phyloP scores from a whole-genome alignment of 2,113 vertebrate species.

The Brachypodius melanocephalos region DNA sequence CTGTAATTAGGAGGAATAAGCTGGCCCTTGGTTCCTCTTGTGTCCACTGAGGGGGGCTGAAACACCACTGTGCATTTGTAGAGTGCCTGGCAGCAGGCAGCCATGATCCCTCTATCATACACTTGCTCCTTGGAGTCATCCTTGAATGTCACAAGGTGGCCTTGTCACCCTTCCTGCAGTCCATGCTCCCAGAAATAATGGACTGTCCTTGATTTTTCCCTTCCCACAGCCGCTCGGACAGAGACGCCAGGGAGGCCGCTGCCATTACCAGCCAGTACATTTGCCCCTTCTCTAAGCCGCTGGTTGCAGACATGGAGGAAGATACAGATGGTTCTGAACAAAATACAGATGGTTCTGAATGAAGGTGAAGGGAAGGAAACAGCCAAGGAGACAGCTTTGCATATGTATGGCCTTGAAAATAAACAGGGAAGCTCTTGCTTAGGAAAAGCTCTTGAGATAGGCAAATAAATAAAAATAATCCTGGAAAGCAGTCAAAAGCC shows the following conservation, averaged over 20 bases:
- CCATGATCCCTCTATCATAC: accelerated
- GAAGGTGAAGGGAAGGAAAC: not conserved
- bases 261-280: not conserved
- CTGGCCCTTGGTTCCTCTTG: not conserved
- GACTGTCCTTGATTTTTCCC: not conserved
- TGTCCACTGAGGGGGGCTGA: not conserved
- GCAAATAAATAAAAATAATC: not conserved
- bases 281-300: slow-evolving; percentile 13
- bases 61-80: not conserved
- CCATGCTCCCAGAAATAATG: not conserved
- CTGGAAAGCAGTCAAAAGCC: not conserved
- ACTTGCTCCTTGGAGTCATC: not conserved
- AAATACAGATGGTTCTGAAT: not conserved
- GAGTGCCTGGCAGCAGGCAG: not conserved
- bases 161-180: not conserved
- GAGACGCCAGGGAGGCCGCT: slow-evolving; percentile 46
- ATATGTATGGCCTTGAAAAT: not conserved
- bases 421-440: not conserved
- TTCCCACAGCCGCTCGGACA: slow-evolving; percentile 1
- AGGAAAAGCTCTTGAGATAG: not conserved
- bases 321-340: not conserved
- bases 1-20: not conserved
- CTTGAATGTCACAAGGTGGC: not conserved
- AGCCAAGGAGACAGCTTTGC: not conserved
- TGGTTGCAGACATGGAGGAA: not conserved